Percentiles rank a stretch among this genome's conserved stretches.
These are phyloP conservation scores for Hyppa rectilinea DNA, from an alignment of 2,888 invertebrate genomes.

Conservation along the genomic window DNA sequence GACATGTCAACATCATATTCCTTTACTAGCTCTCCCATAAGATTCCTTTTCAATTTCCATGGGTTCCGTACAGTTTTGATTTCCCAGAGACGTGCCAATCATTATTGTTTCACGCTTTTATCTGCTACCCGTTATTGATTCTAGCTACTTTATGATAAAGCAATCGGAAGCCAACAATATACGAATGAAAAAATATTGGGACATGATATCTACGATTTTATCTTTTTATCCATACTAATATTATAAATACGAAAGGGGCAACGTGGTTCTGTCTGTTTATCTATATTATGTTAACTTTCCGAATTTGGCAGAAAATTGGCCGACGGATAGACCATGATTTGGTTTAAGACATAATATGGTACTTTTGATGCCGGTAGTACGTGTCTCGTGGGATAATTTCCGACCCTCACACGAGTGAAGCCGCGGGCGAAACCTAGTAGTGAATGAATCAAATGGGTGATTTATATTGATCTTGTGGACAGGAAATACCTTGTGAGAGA, in stretches of 20 bases:
- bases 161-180: not conserved
- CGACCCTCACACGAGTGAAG: not conserved
- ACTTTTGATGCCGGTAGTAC: not conserved
- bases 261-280: not conserved
- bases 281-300: not conserved
- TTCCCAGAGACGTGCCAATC: not conserved
- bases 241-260: not conserved
- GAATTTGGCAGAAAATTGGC: not conserved
- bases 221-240: not conserved
- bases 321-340: not conserved
- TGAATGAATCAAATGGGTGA: not conserved
- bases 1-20: not conserved
- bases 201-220: not conserved
- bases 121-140: constrained; percentile 18
- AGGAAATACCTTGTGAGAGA: not conserved
- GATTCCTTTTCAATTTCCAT: constrained; percentile 5
- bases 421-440: not conserved
- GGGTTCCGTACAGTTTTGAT: not conserved
- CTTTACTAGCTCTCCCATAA: not conserved
- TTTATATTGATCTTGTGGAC: not conserved
- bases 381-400: not conserved
- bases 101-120: constrained; percentile 4
- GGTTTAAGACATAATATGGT: not conserved
- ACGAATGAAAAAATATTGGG: not conserved
- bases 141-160: not conserved